phyloP scores from a whole-genome alignment of 2,113 vertebrate species.

The Spea bombifrons region DNA sequence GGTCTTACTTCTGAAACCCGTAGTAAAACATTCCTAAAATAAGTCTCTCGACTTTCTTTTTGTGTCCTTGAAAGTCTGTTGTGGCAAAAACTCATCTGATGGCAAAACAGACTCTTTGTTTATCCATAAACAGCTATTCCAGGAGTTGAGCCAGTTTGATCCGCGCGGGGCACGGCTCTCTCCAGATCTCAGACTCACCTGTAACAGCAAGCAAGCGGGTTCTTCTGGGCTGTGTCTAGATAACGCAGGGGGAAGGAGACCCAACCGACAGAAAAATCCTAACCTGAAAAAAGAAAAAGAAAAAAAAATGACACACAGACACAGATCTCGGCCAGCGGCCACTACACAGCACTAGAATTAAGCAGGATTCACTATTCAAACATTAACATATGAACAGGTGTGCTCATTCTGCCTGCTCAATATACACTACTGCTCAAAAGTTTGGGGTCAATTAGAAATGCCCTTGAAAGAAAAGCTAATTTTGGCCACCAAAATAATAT shows the following conservation, averaged over 20 bases:
- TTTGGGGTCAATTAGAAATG: too few species aligned
- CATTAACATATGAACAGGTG: too few species aligned
- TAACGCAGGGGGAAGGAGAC: neutral
- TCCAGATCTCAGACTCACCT: slow-evolving; percentile 15
- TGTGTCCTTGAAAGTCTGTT: neutral
- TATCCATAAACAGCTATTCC: slow-evolving; percentile 10
- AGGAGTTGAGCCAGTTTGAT: neutral
- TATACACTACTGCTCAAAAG: too few species aligned
- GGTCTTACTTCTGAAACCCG: too few species aligned
- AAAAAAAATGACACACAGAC: neutral
- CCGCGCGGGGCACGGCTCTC: neutral
- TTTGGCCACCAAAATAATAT: too few species aligned
- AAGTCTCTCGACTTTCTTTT: neutral
- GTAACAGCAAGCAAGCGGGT: slow-evolving; percentile 2
- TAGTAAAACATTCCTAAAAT: too few species aligned
- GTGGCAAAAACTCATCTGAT: slow-evolving; percentile 3
- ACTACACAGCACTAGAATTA: too few species aligned
- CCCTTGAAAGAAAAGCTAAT: too few species aligned
- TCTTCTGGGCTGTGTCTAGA: neutral
- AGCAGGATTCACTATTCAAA: too few species aligned
- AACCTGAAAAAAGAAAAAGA: neutral
- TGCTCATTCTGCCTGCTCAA: too few species aligned
- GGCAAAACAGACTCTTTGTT: slow-evolving; percentile 21
- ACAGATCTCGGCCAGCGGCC: neutral
- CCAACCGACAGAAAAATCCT: neutral